Conservation (phyloP, 2,797 vertebrate genomes). For the Tolypeutes matacus region DNA sequence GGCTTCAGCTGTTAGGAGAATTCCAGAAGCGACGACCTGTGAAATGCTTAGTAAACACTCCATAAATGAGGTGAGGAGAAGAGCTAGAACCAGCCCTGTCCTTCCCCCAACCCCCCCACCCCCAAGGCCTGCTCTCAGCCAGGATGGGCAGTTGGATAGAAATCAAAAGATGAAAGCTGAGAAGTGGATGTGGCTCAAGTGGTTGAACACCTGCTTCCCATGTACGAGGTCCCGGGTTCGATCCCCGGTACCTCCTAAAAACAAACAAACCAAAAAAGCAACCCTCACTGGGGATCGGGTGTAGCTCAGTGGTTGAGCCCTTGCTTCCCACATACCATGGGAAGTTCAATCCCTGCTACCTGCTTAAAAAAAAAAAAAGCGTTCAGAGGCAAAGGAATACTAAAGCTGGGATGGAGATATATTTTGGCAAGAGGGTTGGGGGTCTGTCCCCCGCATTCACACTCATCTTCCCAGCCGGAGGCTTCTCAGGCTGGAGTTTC, state of each 20-base stretch:
- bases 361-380: too few species aligned
- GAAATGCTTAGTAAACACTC: background rate
- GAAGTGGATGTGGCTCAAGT: too few species aligned
- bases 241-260: too few species aligned
- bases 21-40: background rate
- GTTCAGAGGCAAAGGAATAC: background rate
- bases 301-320: too few species aligned
- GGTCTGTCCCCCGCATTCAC: too few species aligned
- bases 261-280: too few species aligned
- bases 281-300: too few species aligned
- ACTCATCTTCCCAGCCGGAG: background rate
- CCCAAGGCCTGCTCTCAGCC: background rate
- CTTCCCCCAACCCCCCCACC: too few species aligned
- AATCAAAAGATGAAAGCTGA: background rate
- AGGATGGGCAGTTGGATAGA: background rate
- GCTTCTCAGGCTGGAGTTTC: background rate
- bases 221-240: too few species aligned
- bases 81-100: background rate
- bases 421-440: background rate
- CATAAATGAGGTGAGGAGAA: background rate
- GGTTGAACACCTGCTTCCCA: too few species aligned
- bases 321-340: too few species aligned
- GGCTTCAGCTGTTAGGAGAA: background rate
- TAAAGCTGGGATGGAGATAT: background rate
- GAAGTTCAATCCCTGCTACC: too few species aligned